Evolutionary conservation across 2,797 vertebrate species (phyloP).

Genomic region (Pangasius djambal): DNA sequence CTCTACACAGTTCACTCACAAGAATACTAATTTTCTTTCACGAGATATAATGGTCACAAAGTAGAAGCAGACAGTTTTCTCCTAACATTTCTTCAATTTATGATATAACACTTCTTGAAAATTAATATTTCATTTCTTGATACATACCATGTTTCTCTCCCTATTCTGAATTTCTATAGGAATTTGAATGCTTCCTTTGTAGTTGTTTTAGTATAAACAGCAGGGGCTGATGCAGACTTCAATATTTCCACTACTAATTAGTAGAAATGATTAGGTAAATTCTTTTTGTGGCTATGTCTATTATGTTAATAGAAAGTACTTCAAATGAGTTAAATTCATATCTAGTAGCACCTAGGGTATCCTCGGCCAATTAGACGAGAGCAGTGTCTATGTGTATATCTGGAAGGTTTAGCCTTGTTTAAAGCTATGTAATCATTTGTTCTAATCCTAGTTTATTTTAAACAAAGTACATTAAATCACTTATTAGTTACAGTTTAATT

Average conservation of each 20-base stretch:
- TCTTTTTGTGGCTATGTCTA: not conserved
- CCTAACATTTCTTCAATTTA: not conserved
- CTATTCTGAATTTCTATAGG: not conserved
- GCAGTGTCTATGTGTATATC: too few relatives aligned
- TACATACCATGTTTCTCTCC: not conserved
- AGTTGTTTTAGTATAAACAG: not conserved
- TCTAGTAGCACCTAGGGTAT: too few relatives aligned
- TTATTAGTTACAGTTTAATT: too few relatives aligned
- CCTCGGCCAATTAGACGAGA: too few relatives aligned
- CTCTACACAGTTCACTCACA: not conserved
- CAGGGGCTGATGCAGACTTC: not conserved
- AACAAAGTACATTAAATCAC: too few relatives aligned
- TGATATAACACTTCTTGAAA: not conserved
- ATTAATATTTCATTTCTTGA: not conserved
- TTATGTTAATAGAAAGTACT: not conserved
- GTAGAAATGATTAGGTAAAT: not conserved
- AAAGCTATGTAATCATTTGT: too few relatives aligned
- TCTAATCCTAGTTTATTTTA: too few relatives aligned
- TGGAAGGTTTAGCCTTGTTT: too few relatives aligned
- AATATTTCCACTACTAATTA: not conserved
- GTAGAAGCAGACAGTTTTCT: not conserved
- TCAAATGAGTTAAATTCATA: not conserved
- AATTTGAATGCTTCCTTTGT: not conserved
- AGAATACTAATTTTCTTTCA: not conserved
- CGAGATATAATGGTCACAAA: not conserved